Evolutionary conservation across 2,113 vertebrate species (phyloP), one percentile per base, ranked within the genome.

Genomic region (Pitta sordida): DNA sequence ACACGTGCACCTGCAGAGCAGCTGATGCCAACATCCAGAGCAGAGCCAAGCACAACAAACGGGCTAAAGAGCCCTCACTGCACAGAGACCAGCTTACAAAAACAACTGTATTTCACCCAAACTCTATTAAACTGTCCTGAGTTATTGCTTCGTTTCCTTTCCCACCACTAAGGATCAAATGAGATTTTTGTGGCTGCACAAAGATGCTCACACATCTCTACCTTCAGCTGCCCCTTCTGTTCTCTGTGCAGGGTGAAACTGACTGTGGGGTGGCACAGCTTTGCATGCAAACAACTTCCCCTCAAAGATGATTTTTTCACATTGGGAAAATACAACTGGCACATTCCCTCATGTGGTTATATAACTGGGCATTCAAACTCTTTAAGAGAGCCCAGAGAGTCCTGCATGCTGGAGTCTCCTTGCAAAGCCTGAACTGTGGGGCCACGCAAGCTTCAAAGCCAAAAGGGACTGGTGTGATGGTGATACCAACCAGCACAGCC

Each of bases 31-130:
- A 87, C 95, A 96, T 89, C 78, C 63, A 91, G 36, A 94, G 93
- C 58, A 60, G 86, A 94, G 96, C 96, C 96, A 96, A 96, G 84
- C 84, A 95, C 94, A 95, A 95, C 74, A 94, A 95, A 88, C 2
- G 67, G 95, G 94, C 96, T 95, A 96, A 95, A 94, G 93, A 96
- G 77, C 91, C 96, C 95, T 96, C 91, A 73, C 89, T 89, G 86
- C 78, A 92, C 70, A 89, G 93, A 93, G 94, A 95, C 96, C 94
- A 91, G 93, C 94, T 96, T 95, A 96, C 83, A 94, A 96, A 96
- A 96, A 96, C 91, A 96, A 94, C 91, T 43, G 78, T 92, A 94
- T 95, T 96, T 96, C 96, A 96, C 96, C 96, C 96, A 93, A 92
- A 94, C 91, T 93, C 95, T 90, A 92, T 94, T 92, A 96, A 96